Base-by-base conservation (phyloP, 2,113 vertebrate species). In the Nothocercus julius region DNA sequence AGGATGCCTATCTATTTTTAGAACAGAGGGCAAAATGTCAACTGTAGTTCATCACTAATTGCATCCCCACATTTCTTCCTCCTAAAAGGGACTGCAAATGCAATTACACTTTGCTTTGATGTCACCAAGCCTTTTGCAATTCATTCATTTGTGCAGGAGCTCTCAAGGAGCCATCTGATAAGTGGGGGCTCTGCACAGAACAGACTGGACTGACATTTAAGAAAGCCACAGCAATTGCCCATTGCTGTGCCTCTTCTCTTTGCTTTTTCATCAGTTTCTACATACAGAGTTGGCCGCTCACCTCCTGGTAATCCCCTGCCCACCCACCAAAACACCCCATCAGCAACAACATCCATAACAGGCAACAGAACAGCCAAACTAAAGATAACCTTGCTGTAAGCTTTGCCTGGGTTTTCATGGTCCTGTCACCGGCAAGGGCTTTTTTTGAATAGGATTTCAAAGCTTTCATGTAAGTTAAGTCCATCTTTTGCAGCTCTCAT, bases 401-500 rank as follows among this genome's bases (percentile, higher is more conserved):
- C 73, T 49, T 10, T 2, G 6, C 32, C 3, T 34, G 49, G 18
- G 9, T 20, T 70, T 40, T 84, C 61, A 64, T 7, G 63, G 51
- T 6, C 75, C n/a, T 7, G 1, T 5, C 11, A 70, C 30, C 34
- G 12, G 2, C 40, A 22, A 69, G 9, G 27, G 54, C 22, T 13
- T 38, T 68, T 22, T 0, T 72, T 22, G 0, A 34, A 28, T 7
- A 47, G 53, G 24, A 40, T 7, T 34, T 59, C 56, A 69, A 51
- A 90, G 24, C 11, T 44, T 5, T 2, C 0, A 0, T 13, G 34
- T n/a, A 58, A n/a, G 19, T 30, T 36, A 63, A 22, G 30, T 32
- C 42, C 32, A 20, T 28, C 7, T 9, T 34, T 54, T 15, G 21
- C 44, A n/a, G 61, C 25, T 8, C 13, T 64, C 27, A 16, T 25